Evolutionary conservation across 2,113 vertebrate species (phyloP), one percentile per base, ranked within the genome.

Genomic region (Gasterosteus aculeatus): DNA sequence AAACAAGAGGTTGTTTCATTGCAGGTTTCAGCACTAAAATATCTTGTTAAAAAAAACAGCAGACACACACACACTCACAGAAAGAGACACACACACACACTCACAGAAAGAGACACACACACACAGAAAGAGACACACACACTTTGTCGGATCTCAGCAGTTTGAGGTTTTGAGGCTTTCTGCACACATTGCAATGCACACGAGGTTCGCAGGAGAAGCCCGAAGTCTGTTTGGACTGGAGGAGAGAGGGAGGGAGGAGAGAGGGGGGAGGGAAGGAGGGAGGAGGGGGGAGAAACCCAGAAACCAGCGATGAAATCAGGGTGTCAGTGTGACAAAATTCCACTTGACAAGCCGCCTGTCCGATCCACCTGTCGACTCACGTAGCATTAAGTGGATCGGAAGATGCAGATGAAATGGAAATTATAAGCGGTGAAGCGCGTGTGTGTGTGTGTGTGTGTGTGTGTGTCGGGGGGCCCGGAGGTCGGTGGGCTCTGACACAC

Each of bases 321-420:
- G 78, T 68, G 71, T 90, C 62, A 66, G 79, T 26, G 73, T 84
- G 84, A 83, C 89, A 72, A 81, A 84, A 88, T 79, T 56, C 68
- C 53, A 51, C 77, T 61, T 73, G 77, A 79, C 84, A 69, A 12
- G 14, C 8, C n/a, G 22, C 7, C 49, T 44, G 42, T 33, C 68
- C 58, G 1, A 66, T 83, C 66, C 86, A 59, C 75, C 85, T 73
- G 73, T 83, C 71, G 84, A 88, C 75, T 86, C 88, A 76, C 84
- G 83, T 84, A 72, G 81, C 87, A 89, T 90, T 83, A 91, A 87
- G 72, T 60, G 68, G 69, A 80, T 76, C 54, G 74, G 79, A 80
- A 70, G 82, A 89, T 38, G 80, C 58, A 70, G 65, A 80, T 73
- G 80, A 83, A 82, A 86, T 82, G 76, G 76, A 80, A 81, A 91